Evolutionary conservation across 1,140 invertebrate genomes (phyloP).

Genomic region (Acromyrmex charruanus): DNA sequence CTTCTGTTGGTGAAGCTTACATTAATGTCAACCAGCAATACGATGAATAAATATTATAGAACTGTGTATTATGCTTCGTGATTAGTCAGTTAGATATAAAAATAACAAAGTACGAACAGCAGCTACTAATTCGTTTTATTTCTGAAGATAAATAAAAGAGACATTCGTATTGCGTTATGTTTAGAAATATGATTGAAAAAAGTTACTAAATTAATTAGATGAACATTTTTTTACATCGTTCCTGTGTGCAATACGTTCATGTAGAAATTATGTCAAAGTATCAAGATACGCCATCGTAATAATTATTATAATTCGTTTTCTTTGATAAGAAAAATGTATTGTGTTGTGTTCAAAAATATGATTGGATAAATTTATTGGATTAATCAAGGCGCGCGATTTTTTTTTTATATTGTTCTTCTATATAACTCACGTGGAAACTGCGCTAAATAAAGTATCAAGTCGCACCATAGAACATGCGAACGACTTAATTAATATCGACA

Average conservation of each 20-base stretch:
- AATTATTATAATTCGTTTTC: too few species aligned
- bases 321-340: background rate
- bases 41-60: background rate
- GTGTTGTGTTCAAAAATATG: background rate
- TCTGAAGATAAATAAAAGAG: background rate
- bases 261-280: background rate
- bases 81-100: background rate
- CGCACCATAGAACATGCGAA: background rate
- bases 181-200: background rate
- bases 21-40: background rate
- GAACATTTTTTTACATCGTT: background rate
- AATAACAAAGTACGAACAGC: background rate
- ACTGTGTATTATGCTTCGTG: background rate
- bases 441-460: background rate
- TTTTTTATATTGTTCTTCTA: conserved; percentile 8
- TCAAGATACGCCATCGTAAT: too few species aligned
- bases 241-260: background rate
- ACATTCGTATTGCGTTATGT: background rate
- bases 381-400: background rate
- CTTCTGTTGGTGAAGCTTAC: background rate
- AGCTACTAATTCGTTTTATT: background rate
- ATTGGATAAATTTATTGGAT: background rate
- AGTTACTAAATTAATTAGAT: background rate
- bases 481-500: conserved; percentile 51
- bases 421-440: background rate